These are phyloP conservation scores for Sphaeramia orbicularis DNA, from an alignment of 2,797 vertebrate genomes.

Conservation along the genomic window DNA sequence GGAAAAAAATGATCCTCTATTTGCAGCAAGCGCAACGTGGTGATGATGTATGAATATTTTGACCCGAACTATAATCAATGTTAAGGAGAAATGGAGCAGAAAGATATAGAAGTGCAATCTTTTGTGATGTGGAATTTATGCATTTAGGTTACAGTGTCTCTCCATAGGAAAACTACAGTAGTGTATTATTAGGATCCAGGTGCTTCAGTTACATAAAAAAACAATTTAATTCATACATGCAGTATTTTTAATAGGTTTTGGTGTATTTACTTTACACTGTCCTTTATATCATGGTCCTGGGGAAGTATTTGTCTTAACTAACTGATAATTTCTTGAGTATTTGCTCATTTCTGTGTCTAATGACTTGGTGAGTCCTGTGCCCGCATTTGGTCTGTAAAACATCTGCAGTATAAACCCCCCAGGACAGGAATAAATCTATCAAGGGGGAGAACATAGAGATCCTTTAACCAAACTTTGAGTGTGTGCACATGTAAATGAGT, in stretches of 20 bases:
- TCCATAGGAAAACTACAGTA: not conserved
- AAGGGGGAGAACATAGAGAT: not conserved
- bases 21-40: not conserved
- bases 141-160: conserved; percentile 21
- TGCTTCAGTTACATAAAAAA: not conserved
- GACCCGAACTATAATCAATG: conserved; percentile 5
- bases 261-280: too few relatives aligned
- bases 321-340: too few relatives aligned
- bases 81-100: conserved; percentile 1
- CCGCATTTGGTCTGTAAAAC: too few relatives aligned
- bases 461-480: not conserved
- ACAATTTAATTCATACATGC: not conserved
- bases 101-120: conserved; percentile 7
- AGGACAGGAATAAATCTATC: too few relatives aligned
- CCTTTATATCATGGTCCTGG: too few relatives aligned
- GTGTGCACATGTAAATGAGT: not conserved
- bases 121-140: conserved; percentile 16
- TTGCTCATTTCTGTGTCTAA: too few relatives aligned
- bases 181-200: conserved; percentile 2
- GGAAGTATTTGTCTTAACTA: too few relatives aligned
- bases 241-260: too few relatives aligned
- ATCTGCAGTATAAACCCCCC: too few relatives aligned
- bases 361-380: too few relatives aligned
- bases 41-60: not conserved
- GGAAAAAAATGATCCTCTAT: not conserved